phyloP scores from a whole-genome alignment of 1,140 invertebrate genomes.

The Spodoptera litura region DNA sequence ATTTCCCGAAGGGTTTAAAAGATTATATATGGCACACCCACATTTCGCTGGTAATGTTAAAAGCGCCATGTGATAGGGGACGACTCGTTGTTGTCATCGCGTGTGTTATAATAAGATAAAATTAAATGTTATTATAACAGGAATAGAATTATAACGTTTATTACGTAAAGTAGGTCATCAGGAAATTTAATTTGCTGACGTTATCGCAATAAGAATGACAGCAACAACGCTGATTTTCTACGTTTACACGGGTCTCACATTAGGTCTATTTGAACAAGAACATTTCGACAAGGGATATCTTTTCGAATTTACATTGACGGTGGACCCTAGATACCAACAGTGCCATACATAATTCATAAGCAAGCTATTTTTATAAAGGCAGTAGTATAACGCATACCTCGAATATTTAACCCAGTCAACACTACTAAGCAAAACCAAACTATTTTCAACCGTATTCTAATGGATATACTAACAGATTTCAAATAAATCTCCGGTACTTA shows the following conservation, averaged over 20 bases:
- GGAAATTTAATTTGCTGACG: no score
- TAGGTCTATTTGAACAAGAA: background rate
- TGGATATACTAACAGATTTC: background rate
- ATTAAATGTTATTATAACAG: no score
- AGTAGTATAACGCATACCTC: background rate
- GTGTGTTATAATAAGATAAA: no score
- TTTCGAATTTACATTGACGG: conserved; percentile 14
- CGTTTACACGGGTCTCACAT: background rate
- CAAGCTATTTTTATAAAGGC: background rate
- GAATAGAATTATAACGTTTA: no score
- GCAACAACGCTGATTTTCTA: no score
- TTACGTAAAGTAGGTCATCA: no score
- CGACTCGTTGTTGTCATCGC: no score
- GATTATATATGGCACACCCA: no score
- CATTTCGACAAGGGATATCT: conserved; percentile 3
- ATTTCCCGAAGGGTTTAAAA: no score
- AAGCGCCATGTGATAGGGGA: no score
- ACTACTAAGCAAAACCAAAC: background rate
- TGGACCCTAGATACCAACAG: background rate
- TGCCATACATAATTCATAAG: conserved; percentile 27
- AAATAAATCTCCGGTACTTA: background rate
- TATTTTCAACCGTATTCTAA: background rate
- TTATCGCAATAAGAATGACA: no score
- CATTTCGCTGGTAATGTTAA: no score
- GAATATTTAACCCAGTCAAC: background rate